Base-by-base conservation (phyloP, 2,113 vertebrate genomes). In the Urocitellus parryii region DNA sequence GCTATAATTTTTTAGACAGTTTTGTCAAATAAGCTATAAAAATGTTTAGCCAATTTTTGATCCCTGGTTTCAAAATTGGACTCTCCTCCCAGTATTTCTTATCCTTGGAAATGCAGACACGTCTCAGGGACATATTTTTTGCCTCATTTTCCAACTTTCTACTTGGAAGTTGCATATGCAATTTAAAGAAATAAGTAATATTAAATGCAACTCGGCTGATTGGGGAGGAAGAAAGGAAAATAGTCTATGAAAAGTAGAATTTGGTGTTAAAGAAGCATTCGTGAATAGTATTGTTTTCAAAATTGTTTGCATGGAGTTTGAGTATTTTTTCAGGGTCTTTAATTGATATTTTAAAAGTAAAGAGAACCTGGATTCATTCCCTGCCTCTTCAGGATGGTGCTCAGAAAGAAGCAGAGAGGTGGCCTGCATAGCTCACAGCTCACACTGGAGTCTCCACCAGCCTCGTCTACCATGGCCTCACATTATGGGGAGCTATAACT, bases 1-100 rank as follows among this genome's bases (percentile, higher is more conserved):
- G 74, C 94, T 94, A 72, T 95, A 96, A 92, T 97, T 98, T 96
- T 95, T 88, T 83, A 68, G 88, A 81, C 65, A 79, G 83, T 89
- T 97, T 96, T 95, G 67, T 95, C 94, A 94, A 97, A 95, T 95
- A 96, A 97, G 87, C 92, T 93, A 95, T 93, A 97, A 97, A 96
- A 97, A 92, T 81, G 73, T 97, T 97, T 96, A 95, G 95, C 92
- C 94, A 97, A 92, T 95, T 93, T 96, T 95, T 96, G 96, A 92
- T 96, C 76, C 94, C 97, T 9, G 48, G 39, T 95, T 96, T 92
- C 80, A 92, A 91, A 87, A 91, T 34, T 96, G 90, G 97, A 94
- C 96, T 97, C 72, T 45, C 37, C 61, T 97, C 96, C 91, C 96
- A 92, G 97, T 93, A 65, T 84, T 76, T 85, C 67, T 78, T 90